These are phyloP conservation scores for Apostichopus leukothele DNA, from an alignment of 53 echinoderm and acorn worm species.

Conservation along the genomic window DNA sequence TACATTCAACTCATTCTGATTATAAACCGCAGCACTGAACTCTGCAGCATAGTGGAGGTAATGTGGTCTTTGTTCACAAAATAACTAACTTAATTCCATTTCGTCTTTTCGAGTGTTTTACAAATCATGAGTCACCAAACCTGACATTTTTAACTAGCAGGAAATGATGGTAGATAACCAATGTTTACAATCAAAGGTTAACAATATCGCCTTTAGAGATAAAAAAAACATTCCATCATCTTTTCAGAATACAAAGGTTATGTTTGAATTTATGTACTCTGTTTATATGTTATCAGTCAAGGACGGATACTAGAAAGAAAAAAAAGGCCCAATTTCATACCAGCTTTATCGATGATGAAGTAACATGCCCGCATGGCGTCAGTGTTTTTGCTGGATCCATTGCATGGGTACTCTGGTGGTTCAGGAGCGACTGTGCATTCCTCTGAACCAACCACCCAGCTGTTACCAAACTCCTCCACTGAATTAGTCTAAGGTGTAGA, in stretches of 20 bases:
- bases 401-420: constrained; percentile 60
- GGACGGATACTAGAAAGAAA: background rate
- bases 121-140: too few species aligned
- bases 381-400: constrained; percentile 45
- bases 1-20: too few species aligned
- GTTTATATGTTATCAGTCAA: too few species aligned
- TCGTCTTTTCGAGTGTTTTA: too few species aligned
- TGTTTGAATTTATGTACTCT: background rate
- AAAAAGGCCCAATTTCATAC: background rate
- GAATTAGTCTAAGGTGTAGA: too few species aligned
- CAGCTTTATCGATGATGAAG: constrained; percentile 55
- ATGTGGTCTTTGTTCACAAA: too few species aligned
- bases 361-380: constrained; percentile 58
- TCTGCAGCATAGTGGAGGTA: too few species aligned
- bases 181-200: background rate
- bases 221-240: background rate
- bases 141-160: background rate
- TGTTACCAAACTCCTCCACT: constrained; percentile 53
- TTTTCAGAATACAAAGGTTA: background rate
- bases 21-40: too few species aligned
- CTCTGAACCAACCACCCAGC: constrained; percentile 58
- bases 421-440: constrained; percentile 55
- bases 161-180: constrained; percentile 2
- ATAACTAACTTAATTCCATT: too few species aligned
- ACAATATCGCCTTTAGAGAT: background rate